Conservation (phyloP, 2,888 invertebrate species). For the Dasysyrphus tricinctus region DNA sequence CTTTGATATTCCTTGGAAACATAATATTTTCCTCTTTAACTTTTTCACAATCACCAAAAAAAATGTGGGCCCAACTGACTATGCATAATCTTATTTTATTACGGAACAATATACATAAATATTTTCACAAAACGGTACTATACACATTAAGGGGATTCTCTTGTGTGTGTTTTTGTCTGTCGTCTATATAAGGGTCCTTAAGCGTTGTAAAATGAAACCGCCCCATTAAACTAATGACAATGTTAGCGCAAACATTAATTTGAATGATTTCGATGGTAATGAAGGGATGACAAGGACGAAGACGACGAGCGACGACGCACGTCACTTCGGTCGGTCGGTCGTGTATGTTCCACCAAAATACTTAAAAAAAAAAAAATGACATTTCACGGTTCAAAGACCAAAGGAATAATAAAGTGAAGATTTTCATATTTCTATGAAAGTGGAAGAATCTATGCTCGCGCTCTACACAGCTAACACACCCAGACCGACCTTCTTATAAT, state of each 20-base stretch:
- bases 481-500: conserved; percentile 16
- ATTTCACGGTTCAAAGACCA: conserved; percentile 45
- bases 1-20: conserved; percentile 13
- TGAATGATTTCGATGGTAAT: conserved; percentile 59
- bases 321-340: neutral
- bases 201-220: conserved; percentile 60
- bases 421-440: conserved; percentile 7
- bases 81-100: conserved; percentile 50
- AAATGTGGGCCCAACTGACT: conserved; percentile 28
- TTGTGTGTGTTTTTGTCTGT: conserved; percentile 7
- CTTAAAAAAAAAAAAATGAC: conserved; percentile 7
- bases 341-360: neutral
- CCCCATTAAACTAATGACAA: conserved; percentile 69
- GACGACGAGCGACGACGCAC: neutral
- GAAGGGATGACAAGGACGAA: conserved; percentile 3
- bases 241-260: conserved; percentile 65
- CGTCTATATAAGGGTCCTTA: conserved; percentile 24
- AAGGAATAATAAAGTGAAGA: conserved; percentile 35
- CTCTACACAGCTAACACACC: neutral
- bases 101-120: conserved; percentile 22
- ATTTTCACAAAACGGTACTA: conserved; percentile 21
- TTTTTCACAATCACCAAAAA: conserved; percentile 32
- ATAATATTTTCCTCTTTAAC: conserved; percentile 41
- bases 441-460: conserved; percentile 16
- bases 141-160: conserved; percentile 18